Conservation (phyloP, 2,797 vertebrate species). For the Parambassis ranga region DNA sequence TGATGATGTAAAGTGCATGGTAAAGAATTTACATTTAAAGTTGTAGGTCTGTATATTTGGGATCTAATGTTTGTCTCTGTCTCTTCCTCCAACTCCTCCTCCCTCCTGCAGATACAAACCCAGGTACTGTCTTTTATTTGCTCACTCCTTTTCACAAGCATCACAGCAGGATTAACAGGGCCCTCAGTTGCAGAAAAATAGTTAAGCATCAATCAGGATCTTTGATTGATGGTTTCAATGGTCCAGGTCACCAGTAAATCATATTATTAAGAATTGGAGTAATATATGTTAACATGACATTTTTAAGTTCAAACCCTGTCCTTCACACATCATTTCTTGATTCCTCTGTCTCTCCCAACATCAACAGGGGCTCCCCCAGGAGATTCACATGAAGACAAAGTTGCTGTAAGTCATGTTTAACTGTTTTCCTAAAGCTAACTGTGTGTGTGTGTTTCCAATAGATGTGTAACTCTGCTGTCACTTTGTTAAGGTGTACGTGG, state of each 20-base stretch:
- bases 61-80: no score
- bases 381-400: slow-evolving; percentile 86
- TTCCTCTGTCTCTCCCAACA: not conserved
- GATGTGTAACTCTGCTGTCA: not conserved
- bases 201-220: no score
- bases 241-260: not conserved
- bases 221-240: no score
- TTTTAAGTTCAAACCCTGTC: not conserved
- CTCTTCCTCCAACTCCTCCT: no score
- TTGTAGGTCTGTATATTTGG: not conserved
- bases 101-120: no score
- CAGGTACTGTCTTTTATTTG: no score
- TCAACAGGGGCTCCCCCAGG: slow-evolving; percentile 67
- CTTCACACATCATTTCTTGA: slow-evolving; percentile 3
- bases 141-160: not conserved
- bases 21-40: not conserved
- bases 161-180: not conserved
- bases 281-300: not conserved
- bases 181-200: no score
- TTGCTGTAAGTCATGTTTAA: slow-evolving; percentile 87
- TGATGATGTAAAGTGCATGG: slow-evolving; percentile 21
- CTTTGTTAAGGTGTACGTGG: slow-evolving; percentile 89
- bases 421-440: not conserved
- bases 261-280: not conserved
- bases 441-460: not conserved